These are phyloP conservation scores for Synodontis membranacea DNA, from an alignment of 2,113 vertebrate genomes.

Conservation along the genomic window DNA sequence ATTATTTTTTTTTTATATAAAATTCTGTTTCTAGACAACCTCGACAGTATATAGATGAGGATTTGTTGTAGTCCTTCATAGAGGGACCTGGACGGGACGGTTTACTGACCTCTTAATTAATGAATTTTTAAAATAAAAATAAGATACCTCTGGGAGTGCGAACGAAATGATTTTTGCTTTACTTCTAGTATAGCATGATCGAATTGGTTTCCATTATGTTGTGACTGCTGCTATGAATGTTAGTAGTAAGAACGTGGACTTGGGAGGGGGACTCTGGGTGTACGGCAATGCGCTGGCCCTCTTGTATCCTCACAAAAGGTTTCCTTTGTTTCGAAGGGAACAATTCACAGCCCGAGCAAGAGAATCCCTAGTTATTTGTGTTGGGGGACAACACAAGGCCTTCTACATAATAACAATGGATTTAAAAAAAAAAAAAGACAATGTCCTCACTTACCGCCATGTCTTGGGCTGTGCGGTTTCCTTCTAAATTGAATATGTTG, in stretches of 20 bases:
- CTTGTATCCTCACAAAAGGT: conserved; percentile 36
- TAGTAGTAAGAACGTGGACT: not conserved
- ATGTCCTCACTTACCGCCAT: not conserved
- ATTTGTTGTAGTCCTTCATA: conserved; percentile 49
- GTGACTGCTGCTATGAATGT: not conserved
- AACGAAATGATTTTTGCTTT: conserved; percentile 9
- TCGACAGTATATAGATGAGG: conserved; percentile 38
- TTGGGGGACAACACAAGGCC: conserved; percentile 17
- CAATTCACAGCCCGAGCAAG: conserved; percentile 32
- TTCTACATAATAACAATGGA: conserved; percentile 22
- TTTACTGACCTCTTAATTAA: conserved; percentile 53
- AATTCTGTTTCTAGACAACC: conserved; percentile 41
- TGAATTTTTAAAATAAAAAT: conserved; percentile 53
- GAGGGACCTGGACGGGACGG: conserved; percentile 42
- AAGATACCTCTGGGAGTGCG: conserved; percentile 29
- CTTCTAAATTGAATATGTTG: not conserved
- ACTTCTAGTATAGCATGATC: not conserved
- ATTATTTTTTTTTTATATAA: too few species aligned
- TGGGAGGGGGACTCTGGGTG: not conserved
- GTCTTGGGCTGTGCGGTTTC: conserved; percentile 17
- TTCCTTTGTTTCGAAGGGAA: conserved; percentile 43
- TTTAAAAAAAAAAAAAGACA: conserved; percentile 18
- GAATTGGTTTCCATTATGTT: not conserved
- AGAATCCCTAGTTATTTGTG: conserved; percentile 25
- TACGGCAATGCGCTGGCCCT: not conserved